These are phyloP conservation scores for Melinaea marsaeus DNA, from an alignment of 2,888 invertebrate genomes.

Conservation along the genomic window DNA sequence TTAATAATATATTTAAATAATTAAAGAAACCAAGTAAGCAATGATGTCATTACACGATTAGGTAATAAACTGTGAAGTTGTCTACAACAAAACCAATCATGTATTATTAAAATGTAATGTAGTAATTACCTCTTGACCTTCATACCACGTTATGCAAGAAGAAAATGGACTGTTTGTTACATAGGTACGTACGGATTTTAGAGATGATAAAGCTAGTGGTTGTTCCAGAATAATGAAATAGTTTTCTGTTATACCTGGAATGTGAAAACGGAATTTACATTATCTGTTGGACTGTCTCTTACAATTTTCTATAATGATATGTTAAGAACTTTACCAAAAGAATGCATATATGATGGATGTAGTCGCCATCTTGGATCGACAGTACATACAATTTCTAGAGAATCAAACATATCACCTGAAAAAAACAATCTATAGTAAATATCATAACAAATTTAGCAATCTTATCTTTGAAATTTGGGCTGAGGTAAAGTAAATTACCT, in stretches of 20 bases:
- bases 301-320: neutral
- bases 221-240: constrained; percentile 93
- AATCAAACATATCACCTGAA: constrained; percentile 30
- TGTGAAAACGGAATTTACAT: neutral
- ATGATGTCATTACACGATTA: no score
- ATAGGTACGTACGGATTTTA: neutral
- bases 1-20: no score
- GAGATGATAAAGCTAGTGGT: constrained; percentile 83
- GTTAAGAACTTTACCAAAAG: constrained; percentile 22
- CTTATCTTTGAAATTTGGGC: no score
- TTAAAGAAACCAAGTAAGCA: no score
- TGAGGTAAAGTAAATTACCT: constrained; percentile 61
- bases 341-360: constrained; percentile 31
- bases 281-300: neutral
- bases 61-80: no score
- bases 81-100: neutral
- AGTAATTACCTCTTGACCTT: neutral
- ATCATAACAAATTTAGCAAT: no score
- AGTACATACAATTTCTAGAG: constrained; percentile 22
- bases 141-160: neutral
- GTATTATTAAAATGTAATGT: no score
- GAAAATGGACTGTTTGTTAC: neutral
- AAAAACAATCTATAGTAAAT: neutral
- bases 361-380: constrained; percentile 26
- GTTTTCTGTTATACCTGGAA: constrained; percentile 82